phyloP scores from a whole-genome alignment of 2,797 vertebrate species.

The Cynopterus sphinx region DNA sequence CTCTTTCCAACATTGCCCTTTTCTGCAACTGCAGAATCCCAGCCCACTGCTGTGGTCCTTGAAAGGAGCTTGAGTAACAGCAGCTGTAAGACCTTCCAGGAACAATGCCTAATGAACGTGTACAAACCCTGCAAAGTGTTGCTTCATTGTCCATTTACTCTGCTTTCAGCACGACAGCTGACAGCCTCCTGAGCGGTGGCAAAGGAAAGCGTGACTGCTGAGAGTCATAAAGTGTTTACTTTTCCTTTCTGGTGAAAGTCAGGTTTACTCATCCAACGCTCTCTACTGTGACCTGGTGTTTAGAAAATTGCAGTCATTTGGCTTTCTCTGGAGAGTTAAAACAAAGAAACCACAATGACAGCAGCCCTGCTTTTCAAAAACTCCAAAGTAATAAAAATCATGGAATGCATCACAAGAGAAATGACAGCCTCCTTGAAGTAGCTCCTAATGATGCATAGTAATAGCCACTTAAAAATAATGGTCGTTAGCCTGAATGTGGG shows the following conservation, averaged over 20 bases:
- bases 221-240: not conserved
- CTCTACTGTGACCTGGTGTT: not conserved
- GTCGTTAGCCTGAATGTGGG: not conserved
- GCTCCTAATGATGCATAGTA: not conserved
- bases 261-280: not conserved
- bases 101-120: conserved; percentile 16
- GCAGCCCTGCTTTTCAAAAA: not conserved
- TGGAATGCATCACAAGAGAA: not conserved
- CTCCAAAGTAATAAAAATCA: not conserved
- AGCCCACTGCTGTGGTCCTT: not conserved
- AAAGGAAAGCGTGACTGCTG: not conserved
- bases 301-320: conserved; percentile 20
- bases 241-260: not conserved
- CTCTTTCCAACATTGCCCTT: conserved; percentile 39
- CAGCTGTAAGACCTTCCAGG: not conserved
- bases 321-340: conserved; percentile 35
- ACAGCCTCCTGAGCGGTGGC: not conserved
- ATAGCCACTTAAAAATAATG: not conserved
- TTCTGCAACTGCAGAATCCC: conserved; percentile 8
- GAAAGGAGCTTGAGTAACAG: conserved; percentile 46
- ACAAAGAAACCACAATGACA: conserved; percentile 36
- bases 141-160: not conserved
- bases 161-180: conserved; percentile 20
- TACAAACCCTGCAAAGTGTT: not conserved
- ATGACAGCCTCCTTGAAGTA: not conserved